Base-by-base conservation (phyloP, 2,888 invertebrate species). In the Phoenoteleia sp. region DNA sequence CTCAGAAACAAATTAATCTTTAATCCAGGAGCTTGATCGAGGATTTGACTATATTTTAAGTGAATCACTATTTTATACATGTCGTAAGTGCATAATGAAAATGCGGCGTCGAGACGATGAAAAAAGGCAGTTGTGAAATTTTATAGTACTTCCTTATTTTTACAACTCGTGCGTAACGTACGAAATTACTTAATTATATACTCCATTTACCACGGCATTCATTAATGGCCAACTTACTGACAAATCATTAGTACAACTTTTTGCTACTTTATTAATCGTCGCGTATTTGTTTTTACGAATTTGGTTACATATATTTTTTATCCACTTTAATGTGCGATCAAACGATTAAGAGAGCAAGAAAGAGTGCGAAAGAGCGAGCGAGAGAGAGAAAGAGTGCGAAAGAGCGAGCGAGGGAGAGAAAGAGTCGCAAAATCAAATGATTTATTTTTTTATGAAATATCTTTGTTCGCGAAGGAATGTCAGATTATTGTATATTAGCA, bases 141-240 rank as follows among this genome's bases (percentile, higher is more conserved):
- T 62, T 60, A 39, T 27, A 62, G 62, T 62, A 45, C 62, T 42
- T 62, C 62, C 62, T 45, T 42, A 39, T 62, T 62, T 62, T 62
- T 62, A 62, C 13, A 45, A 62, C 17, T 17, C 19, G 45, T 42
- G 60, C 42, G 45, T 6, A 45, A 17, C 27, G 27, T 27, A 25
- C 45, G 19, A 45, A 52, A 69, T 52, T 69, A 69, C 52, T 67
- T 69, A 69, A 69, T 33, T n/a, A 64, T 54, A 54, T 69, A 69
- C 69, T 69, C 54, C 39, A 42, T 54, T 54, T 39, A 52, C 9
- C 15, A 27, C n/a, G 21, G 27, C 36, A 6, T 66, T 54, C 54
- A 67, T 52, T 36, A 67, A 49, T 54, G 27, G 27, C 39, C 66
- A 54, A 69, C 39, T 54, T 69, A 69, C 67, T 67, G 67, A 54